Percentiles rank a stretch among this genome's conserved stretches.
Conservation (phyloP, 2,888 invertebrate genomes). For the Tenthredo distinguenda region DNA sequence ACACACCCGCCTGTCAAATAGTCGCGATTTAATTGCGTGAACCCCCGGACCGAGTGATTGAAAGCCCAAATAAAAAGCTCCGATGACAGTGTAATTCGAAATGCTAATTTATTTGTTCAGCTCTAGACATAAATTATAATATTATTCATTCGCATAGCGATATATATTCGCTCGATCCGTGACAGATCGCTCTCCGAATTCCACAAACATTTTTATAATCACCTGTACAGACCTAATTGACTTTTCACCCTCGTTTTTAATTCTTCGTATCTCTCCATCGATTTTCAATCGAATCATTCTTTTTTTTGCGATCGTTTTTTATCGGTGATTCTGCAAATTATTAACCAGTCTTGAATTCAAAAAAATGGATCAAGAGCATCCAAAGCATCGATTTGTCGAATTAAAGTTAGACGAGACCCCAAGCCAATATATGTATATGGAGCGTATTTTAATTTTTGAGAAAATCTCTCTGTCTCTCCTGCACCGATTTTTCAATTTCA, state of each 20-base stretch:
- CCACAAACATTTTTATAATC: neutral
- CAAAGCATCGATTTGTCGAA: too few species aligned
- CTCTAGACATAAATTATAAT: neutral
- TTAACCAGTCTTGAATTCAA: neutral
- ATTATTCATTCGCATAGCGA: neutral
- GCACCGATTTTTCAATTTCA: neutral
- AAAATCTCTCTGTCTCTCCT: neutral
- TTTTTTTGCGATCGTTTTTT: too few species aligned
- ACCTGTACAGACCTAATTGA: neutral
- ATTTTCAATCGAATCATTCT: too few species aligned
- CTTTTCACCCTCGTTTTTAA: neutral
- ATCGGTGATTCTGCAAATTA: neutral
- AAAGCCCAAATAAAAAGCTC: neutral
- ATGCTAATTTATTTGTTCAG: neutral
- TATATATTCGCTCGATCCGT: neutral
- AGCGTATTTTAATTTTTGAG: neutral
- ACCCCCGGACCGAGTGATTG: constrained; percentile 54
- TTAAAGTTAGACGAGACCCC: too few species aligned
- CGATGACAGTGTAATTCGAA: constrained; percentile 11
- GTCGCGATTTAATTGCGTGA: constrained; percentile 54
- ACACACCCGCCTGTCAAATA: neutral
- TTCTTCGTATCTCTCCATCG: too few species aligned
- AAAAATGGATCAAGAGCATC: too few species aligned
- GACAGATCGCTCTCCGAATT: neutral
- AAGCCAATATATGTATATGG: too few species aligned